Base-by-base conservation (phyloP, 2,113 vertebrate genomes). In the Rutilus rutilus region DNA sequence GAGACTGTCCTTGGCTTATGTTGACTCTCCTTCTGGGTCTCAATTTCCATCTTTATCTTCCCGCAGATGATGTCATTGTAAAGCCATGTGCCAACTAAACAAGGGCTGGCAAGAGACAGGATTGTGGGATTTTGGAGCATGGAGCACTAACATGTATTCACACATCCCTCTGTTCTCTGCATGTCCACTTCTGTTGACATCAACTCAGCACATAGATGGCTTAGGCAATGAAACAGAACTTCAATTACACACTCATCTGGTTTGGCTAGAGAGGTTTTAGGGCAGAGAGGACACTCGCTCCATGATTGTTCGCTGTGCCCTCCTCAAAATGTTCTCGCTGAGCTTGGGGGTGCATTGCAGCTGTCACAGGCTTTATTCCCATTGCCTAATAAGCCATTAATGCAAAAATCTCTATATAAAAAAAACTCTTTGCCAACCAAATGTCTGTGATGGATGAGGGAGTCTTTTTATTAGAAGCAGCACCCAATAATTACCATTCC, bases 41-140 rank as follows among this genome's bases (percentile, higher is more conserved):
- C 81, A 36, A 69, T 88, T 88, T 74, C 64, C 64, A 75, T 77
- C 83, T 69, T 59, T 78, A 85, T 82, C 42, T 62, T 73, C n/a
- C 74, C 15, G 27, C 62, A 78, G 30, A 83, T 86, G 73, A 88
- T 79, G 80, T 86, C 87, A 85, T 85, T 52, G 45, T 77, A 85
- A 69, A 82, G 71, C 60, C 78, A 78, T 73, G 57, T 62, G 85
- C 45, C 75, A 79, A 42, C 52, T 52, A n/a, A 78, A 59, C 47
- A 23, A 83, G 64, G 71, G 52, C 64, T 69, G 62, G 50, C 79
- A 78, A 42, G 57, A 59, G 57, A 79, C 19, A 54, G 78, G 59
- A 82, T 64, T 33, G 30, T 54, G 79, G 73, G n/a, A 73, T 73
- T 78, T 88, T 71, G 75, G 50, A 71, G 27, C 59, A 86, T 42